Percentiles rank a stretch among this genome's conserved stretches.
These are phyloP conservation scores for Linyphia triangularis DNA, from an alignment of 2,888 invertebrate species.

Conservation along the genomic window DNA sequence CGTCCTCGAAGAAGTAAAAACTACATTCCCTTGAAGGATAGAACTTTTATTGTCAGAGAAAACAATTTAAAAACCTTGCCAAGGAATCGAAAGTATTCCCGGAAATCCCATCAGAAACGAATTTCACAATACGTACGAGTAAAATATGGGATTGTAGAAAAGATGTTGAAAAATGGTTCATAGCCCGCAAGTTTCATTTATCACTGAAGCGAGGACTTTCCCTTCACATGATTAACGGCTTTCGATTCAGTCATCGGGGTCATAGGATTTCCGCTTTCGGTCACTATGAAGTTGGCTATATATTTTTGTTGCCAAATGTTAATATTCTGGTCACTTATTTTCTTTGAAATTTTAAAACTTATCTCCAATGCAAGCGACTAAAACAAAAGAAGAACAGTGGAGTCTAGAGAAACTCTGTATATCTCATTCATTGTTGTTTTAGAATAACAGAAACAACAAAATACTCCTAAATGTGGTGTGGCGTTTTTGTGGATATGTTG, in stretches of 20 bases:
- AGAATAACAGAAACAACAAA: too few species aligned
- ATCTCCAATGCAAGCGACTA: too few species aligned
- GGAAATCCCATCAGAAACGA: slow-evolving; percentile 53
- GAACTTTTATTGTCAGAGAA: slow-evolving; percentile 18
- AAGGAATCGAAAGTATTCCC: slow-evolving; percentile 36
- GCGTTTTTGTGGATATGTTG: too few species aligned
- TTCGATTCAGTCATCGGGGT: slow-evolving; percentile 28
- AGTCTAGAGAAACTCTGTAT: too few species aligned
- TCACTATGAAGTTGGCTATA: slow-evolving; percentile 37
- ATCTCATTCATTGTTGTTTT: too few species aligned
- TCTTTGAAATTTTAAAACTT: slow-evolving; percentile 12
- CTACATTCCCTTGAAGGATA: background rate
- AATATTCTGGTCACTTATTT: slow-evolving; percentile 3
- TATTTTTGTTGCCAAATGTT: slow-evolving; percentile 19
- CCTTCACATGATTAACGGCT: slow-evolving; percentile 40
- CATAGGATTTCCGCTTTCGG: slow-evolving; percentile 7
- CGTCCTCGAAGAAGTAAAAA: background rate
- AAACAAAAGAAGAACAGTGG: too few species aligned
- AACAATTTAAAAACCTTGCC: slow-evolving; percentile 44
- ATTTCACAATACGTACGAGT: slow-evolving; percentile 50
- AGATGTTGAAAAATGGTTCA: slow-evolving; percentile 55
- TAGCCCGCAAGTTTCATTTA: slow-evolving; percentile 30
- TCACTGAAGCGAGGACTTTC: slow-evolving; percentile 21
- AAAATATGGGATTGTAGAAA: slow-evolving; percentile 54
- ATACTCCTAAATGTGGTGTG: too few species aligned